Evolutionary conservation across 2,113 vertebrate genomes (phyloP).

Genomic region (Phyllostomus hastatus): DNA sequence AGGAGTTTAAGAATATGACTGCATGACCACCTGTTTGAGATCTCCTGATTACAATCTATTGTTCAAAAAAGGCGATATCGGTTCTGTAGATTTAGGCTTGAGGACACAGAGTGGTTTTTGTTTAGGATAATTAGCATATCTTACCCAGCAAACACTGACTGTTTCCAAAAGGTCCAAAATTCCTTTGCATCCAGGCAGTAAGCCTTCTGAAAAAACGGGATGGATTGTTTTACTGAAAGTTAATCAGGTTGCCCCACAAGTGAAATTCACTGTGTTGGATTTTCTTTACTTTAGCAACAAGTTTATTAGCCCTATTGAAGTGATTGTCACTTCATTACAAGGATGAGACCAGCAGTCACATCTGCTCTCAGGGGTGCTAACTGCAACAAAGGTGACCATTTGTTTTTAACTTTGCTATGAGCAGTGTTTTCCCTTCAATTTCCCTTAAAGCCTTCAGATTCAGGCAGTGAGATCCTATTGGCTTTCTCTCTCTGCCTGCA

Average conservation of each 20-base stretch:
- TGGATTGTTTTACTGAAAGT: background rate
- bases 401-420: conserved; percentile 34
- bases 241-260: background rate
- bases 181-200: background rate
- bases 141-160: background rate
- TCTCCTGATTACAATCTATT: background rate
- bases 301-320: background rate
- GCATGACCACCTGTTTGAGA: background rate
- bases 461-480: background rate
- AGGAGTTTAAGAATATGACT: background rate
- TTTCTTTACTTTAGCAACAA: background rate
- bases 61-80: background rate
- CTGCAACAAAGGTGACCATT: background rate
- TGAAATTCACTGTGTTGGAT: background rate
- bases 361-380: background rate
- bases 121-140: background rate
- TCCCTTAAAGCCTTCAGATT: conserved; percentile 35
- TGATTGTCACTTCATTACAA: background rate
- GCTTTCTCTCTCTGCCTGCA: background rate
- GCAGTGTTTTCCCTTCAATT: conserved; percentile 59
- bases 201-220: background rate
- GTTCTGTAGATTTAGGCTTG: background rate
- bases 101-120: background rate
- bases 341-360: conserved; percentile 12
- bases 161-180: background rate